These are phyloP conservation scores for Poecilia velifera DNA, from an alignment of 2,797 vertebrate genomes.

Conservation along the genomic window DNA sequence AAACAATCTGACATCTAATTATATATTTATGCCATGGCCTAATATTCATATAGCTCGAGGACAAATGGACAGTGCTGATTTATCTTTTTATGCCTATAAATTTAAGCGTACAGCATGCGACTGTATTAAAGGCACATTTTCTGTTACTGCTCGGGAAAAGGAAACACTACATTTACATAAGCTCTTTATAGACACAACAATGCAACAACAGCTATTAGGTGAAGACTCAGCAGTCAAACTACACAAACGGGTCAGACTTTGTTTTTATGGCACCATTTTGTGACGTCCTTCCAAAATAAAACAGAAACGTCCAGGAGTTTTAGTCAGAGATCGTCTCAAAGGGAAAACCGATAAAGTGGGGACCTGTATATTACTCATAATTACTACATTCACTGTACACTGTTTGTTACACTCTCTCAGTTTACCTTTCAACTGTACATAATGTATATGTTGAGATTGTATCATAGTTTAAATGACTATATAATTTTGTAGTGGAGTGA, in stretches of 20 bases:
- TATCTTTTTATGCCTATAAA: not conserved
- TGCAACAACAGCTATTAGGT: not conserved
- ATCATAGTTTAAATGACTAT: constrained; percentile 79
- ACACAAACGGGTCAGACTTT: constrained; percentile 13
- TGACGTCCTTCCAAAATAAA: constrained; percentile 11
- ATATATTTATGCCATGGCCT: not conserved
- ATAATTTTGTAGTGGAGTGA: constrained; percentile 85
- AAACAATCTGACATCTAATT: not conserved
- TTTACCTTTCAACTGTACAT: constrained; percentile 76
- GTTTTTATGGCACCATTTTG: constrained; percentile 67
- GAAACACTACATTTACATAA: not conserved
- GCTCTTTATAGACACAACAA: not conserved
- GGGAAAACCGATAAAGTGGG: constrained; percentile 18
- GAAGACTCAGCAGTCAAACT: constrained; percentile 3
- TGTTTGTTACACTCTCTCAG: constrained; percentile 53
- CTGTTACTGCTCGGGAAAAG: not conserved
- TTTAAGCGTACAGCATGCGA: not conserved
- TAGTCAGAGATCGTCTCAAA: not conserved
- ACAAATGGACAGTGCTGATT: not conserved
- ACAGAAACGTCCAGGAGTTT: not conserved
- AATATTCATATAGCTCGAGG: not conserved
- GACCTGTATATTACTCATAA: constrained; percentile 34
- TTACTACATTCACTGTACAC: constrained; percentile 61
- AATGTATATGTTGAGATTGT: constrained; percentile 84
- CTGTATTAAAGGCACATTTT: not conserved